Conservation (phyloP, 2,888 invertebrate genomes). For the Eumerus sabulonum region DNA sequence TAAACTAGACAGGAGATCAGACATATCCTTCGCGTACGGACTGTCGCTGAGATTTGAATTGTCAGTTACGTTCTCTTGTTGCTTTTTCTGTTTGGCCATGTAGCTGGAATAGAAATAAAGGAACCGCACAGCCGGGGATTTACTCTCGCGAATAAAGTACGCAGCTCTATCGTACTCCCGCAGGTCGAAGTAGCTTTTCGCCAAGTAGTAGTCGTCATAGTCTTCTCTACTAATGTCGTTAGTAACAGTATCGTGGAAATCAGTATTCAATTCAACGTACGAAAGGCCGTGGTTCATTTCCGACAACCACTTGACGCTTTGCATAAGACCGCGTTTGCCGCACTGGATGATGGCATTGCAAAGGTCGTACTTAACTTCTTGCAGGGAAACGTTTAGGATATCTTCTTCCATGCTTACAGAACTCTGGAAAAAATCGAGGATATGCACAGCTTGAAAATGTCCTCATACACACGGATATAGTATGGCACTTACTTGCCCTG, state of each 20-base stretch:
- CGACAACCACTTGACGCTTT: slow-evolving; percentile 93
- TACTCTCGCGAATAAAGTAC: slow-evolving; percentile 86
- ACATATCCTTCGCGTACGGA: slow-evolving; percentile 79
- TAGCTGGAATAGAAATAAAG: slow-evolving; percentile 92
- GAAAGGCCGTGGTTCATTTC: slow-evolving; percentile 89
- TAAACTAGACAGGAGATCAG: slow-evolving; percentile 81
- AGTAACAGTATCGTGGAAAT: slow-evolving; percentile 58
- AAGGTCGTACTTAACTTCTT: slow-evolving; percentile 84
- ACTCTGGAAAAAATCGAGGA: neutral
- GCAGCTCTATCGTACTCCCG: slow-evolving; percentile 94
- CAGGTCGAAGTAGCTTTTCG: slow-evolving; percentile 93
- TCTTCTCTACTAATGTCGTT: slow-evolving; percentile 78
- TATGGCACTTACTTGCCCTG: too few relatives aligned
- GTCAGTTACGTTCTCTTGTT: slow-evolving; percentile 89
- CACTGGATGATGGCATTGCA: slow-evolving; percentile 85
- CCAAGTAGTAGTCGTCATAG: slow-evolving; percentile 86
- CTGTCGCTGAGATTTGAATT: slow-evolving; percentile 78
- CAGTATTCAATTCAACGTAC: slow-evolving; percentile 81
- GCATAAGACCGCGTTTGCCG: slow-evolving; percentile 87
- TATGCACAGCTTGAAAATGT: too few relatives aligned
- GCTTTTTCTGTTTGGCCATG: slow-evolving; percentile 93
- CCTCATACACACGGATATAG: too few relatives aligned
- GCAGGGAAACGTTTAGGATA: slow-evolving; percentile 80
- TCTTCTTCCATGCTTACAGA: slow-evolving; percentile 73
- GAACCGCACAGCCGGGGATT: slow-evolving; percentile 87